Evolutionary conservation across 2,888 invertebrate genomes (phyloP).

Genomic region (Pseudococcus jackbeardsleyi): DNA sequence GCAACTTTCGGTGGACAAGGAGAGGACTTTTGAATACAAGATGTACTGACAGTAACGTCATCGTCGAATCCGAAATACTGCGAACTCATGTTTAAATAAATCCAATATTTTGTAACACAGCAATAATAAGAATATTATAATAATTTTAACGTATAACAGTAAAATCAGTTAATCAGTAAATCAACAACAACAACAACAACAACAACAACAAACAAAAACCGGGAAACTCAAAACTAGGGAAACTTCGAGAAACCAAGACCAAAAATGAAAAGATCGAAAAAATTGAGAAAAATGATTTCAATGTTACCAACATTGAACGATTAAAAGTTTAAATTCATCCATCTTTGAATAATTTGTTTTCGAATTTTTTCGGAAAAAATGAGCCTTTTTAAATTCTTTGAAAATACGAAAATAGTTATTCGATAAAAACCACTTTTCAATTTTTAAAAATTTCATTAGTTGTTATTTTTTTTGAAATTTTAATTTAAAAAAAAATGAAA

Average conservation of each 20-base stretch:
- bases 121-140: background rate
- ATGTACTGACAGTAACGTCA: background rate
- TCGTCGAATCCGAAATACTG: slow-evolving; percentile 39
- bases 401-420: too few relatives aligned
- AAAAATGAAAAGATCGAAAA: background rate
- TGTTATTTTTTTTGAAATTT: background rate
- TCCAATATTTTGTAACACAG: background rate
- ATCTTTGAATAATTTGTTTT: background rate
- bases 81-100: background rate
- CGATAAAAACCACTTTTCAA: background rate
- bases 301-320: background rate
- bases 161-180: background rate
- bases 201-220: too few relatives aligned
- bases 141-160: background rate
- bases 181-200: too few relatives aligned
- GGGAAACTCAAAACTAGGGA: too few relatives aligned
- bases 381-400: too few relatives aligned
- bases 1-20: background rate
- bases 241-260: too few relatives aligned
- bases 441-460: background rate
- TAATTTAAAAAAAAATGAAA: background rate
- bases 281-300: background rate
- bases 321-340: background rate
- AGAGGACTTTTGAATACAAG: background rate
- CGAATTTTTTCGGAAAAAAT: background rate